Evolutionary conservation across 30 jellyfish, hydroid and myxozoan genomes (phyloP).

Genomic region (Calvadosia cruxmelitensis): DNA sequence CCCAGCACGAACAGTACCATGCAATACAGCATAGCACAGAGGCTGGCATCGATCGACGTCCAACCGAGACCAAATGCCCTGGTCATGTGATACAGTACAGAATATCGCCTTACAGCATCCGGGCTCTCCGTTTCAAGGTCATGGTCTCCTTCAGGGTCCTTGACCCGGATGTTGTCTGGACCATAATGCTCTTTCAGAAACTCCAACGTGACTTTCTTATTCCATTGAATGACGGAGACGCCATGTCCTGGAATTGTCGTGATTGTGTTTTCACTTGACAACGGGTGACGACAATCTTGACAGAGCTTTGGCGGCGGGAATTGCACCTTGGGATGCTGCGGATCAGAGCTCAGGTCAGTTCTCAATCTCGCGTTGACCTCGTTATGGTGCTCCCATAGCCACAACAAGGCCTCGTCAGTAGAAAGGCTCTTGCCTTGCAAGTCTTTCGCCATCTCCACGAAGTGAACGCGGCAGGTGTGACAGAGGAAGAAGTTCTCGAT

Average conservation of each 20-base stretch:
- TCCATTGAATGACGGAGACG: slow-evolving; percentile 57
- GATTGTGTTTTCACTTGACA: slow-evolving; percentile 32
- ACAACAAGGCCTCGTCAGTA: slow-evolving; percentile 66
- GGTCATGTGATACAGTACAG: slow-evolving; percentile 6
- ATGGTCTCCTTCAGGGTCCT: slow-evolving; percentile 22
- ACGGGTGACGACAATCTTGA: slow-evolving; percentile 55
- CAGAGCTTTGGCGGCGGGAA: slow-evolving; percentile 73
- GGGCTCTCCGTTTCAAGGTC: slow-evolving; percentile 41
- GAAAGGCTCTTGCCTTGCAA: slow-evolving; percentile 49
- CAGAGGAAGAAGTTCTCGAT: slow-evolving; percentile 73
- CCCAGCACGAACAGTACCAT: slow-evolving; percentile 18
- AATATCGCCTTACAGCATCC: slow-evolving; percentile 48
- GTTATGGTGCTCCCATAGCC: slow-evolving; percentile 93
- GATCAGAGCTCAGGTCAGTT: slow-evolving; percentile 75
- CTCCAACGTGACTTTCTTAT: slow-evolving; percentile 47
- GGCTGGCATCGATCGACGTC: slow-evolving; percentile 51
- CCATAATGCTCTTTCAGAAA: slow-evolving; percentile 80
- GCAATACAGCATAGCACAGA: slow-evolving; percentile 57
- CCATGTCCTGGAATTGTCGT: slow-evolving; percentile 69
- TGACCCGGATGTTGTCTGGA: slow-evolving; percentile 77
- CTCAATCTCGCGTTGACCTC: slow-evolving; percentile 80
- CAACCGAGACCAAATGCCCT: slow-evolving; percentile 26
- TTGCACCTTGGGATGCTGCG: slow-evolving; percentile 73
- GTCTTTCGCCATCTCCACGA: slow-evolving; percentile 72
- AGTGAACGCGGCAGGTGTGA: slow-evolving; percentile 83